Conservation (phyloP, 2,797 vertebrate genomes). For the Brachyalestes nurse region DNA sequence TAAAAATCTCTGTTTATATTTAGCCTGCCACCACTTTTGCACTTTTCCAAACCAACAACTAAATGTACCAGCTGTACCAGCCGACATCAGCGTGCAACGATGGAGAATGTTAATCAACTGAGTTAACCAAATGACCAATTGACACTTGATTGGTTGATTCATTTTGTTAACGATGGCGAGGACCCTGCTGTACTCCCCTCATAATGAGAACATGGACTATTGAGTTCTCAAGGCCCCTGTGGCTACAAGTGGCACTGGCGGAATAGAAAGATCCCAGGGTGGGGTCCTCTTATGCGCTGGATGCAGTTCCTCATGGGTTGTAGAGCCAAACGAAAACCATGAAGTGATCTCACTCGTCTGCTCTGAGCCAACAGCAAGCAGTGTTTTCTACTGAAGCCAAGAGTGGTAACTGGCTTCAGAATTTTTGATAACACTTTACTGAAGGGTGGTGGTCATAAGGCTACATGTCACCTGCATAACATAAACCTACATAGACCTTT, state of each 20-base stretch:
- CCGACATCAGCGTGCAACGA: not conserved
- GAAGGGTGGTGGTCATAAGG: too few species aligned
- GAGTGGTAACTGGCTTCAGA: constrained; percentile 3
- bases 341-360: not conserved
- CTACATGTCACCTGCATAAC: too few species aligned
- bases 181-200: constrained; percentile 32
- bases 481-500: too few species aligned
- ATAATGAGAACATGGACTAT: constrained; percentile 27
- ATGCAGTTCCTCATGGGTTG: constrained; percentile 25
- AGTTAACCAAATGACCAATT: constrained; percentile 4
- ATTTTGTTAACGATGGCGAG: constrained; percentile 22
- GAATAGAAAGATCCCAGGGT: constrained; percentile 20
- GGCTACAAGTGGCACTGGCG: constrained; percentile 43
- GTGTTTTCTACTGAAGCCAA: not conserved
- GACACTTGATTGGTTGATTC: constrained; percentile 31
- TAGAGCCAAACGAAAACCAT: constrained; percentile 10
- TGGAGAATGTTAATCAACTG: constrained; percentile 28
- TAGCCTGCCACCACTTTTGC: not conserved
- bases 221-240: constrained; percentile 17
- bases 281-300: not conserved
- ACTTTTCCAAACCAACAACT: constrained; percentile 15
- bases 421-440: not conserved
- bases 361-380: not conserved
- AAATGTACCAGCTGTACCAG: constrained; percentile 16
- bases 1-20: constrained; percentile 5